Percentiles rank a stretch among this genome's conserved stretches.
Evolutionary conservation across 2,888 invertebrate genomes (phyloP).

Genomic region (Pachydiplax longipennis): DNA sequence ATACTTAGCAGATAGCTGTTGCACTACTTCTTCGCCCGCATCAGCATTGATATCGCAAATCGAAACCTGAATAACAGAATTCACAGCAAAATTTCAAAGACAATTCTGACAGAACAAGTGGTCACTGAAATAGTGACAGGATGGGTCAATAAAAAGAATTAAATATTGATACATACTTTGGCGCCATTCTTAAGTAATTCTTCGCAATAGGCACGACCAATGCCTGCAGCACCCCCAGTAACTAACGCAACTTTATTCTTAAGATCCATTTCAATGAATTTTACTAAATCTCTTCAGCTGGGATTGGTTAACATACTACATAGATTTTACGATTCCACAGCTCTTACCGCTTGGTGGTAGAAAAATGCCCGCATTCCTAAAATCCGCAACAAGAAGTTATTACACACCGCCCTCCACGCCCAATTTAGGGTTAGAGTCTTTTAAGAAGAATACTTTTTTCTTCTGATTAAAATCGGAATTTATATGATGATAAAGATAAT

Average conservation of each 20-base stretch:
- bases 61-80: slow-evolving; percentile 66
- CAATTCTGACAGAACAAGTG: background rate
- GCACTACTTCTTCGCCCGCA: slow-evolving; percentile 72
- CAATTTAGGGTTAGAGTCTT: background rate
- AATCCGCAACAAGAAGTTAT: background rate
- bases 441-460: background rate
- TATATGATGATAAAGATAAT: too few relatives aligned
- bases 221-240: slow-evolving; percentile 77
- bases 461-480: too few relatives aligned
- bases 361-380: background rate
- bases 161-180: slow-evolving; percentile 64
- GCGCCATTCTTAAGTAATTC: slow-evolving; percentile 76
- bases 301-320: background rate
- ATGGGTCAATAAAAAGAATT: background rate
- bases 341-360: too few relatives aligned
- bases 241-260: slow-evolving; percentile 77
- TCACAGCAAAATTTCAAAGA: background rate
- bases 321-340: background rate
- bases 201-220: slow-evolving; percentile 75
- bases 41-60: slow-evolving; percentile 77
- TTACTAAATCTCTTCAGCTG: background rate
- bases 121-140: too few relatives aligned
- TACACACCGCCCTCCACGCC: slow-evolving; percentile 31
- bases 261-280: slow-evolving; percentile 67
- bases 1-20: slow-evolving; percentile 69